Evolutionary conservation across 2,888 invertebrate genomes (phyloP), one percentile per base, ranked within the genome.

Genomic region (Orgyia antiqua): DNA sequence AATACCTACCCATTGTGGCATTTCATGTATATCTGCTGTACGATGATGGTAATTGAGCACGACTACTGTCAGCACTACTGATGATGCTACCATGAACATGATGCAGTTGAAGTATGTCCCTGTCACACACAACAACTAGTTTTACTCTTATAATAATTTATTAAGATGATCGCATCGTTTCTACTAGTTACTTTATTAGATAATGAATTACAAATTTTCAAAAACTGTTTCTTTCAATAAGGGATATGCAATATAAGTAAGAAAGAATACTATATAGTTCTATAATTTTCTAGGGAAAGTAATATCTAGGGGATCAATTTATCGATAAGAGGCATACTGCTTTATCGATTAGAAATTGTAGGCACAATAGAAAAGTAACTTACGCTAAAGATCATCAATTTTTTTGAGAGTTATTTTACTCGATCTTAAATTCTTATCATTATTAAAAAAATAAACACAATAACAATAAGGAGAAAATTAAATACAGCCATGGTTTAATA

Each of bases 91-190:
- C 97, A 98, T 98, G 88, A 98, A 96, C 98, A 98, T 98, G 88
- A 98, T 98, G 90, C 97, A 97, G 89, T 98, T 98, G 92, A 98
- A 98, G 89, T 98, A 98, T 60, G 98, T 96, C 75, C 98, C 98
- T 96, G 89, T 58, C 79, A 72, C 45, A 58, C 55, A 70, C 27
- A 67, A 60, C 17, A 49, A 18, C 9, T 15, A 27, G 21, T 34
- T 45, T 36, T 31, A 42, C 3, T 31, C 9, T 28, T 31, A 31
- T 28, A 13, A n/a, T 45, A 24, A 21, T 27, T 24, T 34, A 44
- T 17, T 15, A 30, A 39, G 37, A 41, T 37, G 36, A n/a, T n/a
- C n/a, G n/a, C n/a, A n/a, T n/a, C n/a, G n/a, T n/a, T n/a, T n/a
- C n/a, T n/a, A n/a, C n/a, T n/a, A n/a, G n/a, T n/a, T n/a, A n/a